Base-by-base conservation (phyloP, 2,113 vertebrate species). In the Microtus oregoni region DNA sequence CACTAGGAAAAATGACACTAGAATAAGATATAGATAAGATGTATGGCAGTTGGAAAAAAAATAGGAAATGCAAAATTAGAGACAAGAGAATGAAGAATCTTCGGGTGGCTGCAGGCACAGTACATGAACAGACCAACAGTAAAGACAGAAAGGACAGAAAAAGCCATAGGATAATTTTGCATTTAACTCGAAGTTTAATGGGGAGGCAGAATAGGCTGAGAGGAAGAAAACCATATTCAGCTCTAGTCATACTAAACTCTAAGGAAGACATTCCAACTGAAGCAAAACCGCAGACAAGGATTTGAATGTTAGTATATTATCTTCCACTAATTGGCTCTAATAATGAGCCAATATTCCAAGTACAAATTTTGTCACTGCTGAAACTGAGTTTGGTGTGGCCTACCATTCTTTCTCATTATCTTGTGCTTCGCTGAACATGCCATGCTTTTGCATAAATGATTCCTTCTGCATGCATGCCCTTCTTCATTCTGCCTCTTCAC, bases 281-380 rank as follows among this genome's bases (percentile, higher is more conserved):
- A 95, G 79, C 7, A 32, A 93, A 87, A 95, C 4, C 5, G 1
- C 14, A 85, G 61, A 81, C 35, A 44, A 1, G n/a, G 30, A 70
- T 78, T 67, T 91, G 63, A 94, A 77, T 79, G 58, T 50, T 67
- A 35, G 63, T 86, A 50, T 41, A 82, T 88, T 35, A 65, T 50
- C n/a, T 35, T 93, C 47, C 61, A 72, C 50, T 88, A 94, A 94
- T 82, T 90, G 12, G 26, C 20, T 81, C 78, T 93, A 87, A 72
- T 76, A 65, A 94, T n/a, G 70, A 81, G 90, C 70, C 12, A 85
- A 61, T 83, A 47, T 55, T 87, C 15, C 30, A 77, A 55, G 24
- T 67, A 19, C 19, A 76, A 47, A 35, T 87, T 82, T 94, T 90
- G 73, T 14, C 65, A 83, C 87, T 41, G 19, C 95, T 85, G 81